Evolutionary conservation across 2,888 invertebrate genomes (phyloP).

Genomic region (Dendrolimus houi): DNA sequence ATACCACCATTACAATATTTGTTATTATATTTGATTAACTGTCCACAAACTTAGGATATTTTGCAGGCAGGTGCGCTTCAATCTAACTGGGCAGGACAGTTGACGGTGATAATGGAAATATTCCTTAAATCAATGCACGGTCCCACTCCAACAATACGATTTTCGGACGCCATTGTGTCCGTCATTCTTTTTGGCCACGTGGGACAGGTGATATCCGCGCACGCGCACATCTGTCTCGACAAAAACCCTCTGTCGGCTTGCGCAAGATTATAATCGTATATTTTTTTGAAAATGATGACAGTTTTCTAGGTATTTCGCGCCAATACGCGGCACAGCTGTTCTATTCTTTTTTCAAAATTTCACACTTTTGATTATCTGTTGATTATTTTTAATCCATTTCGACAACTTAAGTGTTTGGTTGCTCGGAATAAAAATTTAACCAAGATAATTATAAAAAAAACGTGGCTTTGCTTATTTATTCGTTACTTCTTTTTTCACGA

Average conservation of each 20-base stretch:
- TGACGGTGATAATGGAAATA: slow-evolving; percentile 22
- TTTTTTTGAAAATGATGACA: slow-evolving; percentile 57
- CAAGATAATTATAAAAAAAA: too few species aligned
- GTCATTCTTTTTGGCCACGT: slow-evolving; percentile 64
- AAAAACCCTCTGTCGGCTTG: slow-evolving; percentile 59
- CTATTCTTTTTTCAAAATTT: slow-evolving; percentile 23
- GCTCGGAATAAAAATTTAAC: too few species aligned
- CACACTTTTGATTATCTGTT: slow-evolving; percentile 27
- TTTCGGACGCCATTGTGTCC: slow-evolving; percentile 48
- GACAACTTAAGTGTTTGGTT: too few species aligned
- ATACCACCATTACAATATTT: too few species aligned
- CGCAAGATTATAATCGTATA: slow-evolving; percentile 70
- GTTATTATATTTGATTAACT: background rate
- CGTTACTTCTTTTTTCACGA: too few species aligned
- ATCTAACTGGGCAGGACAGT: slow-evolving; percentile 2
- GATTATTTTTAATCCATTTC: background rate
- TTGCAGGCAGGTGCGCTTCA: background rate
- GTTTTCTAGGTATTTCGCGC: slow-evolving; percentile 60
- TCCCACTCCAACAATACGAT: slow-evolving; percentile 41
- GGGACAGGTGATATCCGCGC: slow-evolving; percentile 63
- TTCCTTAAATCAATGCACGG: slow-evolving; percentile 59
- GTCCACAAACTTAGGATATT: background rate
- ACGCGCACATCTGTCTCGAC: slow-evolving; percentile 65
- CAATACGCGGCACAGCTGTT: slow-evolving; percentile 51
- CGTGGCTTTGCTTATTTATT: too few species aligned